These are phyloP conservation scores for Embidobia sp. DNA, from an alignment of 2,888 invertebrate genomes.

Conservation along the genomic window DNA sequence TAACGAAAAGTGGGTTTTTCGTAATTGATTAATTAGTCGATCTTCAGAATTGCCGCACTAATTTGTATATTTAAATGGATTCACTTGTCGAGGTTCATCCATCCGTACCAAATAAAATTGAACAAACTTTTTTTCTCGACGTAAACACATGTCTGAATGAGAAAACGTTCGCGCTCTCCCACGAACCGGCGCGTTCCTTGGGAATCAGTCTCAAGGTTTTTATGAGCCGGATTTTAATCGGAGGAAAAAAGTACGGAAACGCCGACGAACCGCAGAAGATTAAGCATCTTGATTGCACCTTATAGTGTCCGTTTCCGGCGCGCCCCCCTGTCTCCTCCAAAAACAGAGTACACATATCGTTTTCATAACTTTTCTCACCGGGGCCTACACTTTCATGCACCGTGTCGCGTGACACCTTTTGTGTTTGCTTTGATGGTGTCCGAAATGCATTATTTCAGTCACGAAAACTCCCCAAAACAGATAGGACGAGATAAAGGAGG, in stretches of 20 bases:
- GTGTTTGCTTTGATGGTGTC: constrained; percentile 57
- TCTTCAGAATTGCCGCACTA: too few species aligned
- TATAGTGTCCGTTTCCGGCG: constrained; percentile 61
- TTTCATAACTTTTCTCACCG: constrained; percentile 59
- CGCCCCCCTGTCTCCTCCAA: constrained; percentile 13
- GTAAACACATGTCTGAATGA: constrained; percentile 47
- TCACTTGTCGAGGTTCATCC: too few species aligned
- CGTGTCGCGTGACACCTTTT: constrained; percentile 63
- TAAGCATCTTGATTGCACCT: constrained; percentile 61
- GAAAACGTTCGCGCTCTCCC: constrained; percentile 60
- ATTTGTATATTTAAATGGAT: too few species aligned
- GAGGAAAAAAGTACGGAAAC: constrained; percentile 68
- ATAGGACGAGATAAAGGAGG: constrained; percentile 22
- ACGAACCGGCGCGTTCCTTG: constrained; percentile 56
- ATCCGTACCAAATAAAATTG: constrained; percentile 4
- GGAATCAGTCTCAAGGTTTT: constrained; percentile 64
- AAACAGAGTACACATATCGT: constrained; percentile 42
- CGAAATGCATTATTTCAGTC: constrained; percentile 62
- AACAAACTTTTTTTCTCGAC: constrained; percentile 5
- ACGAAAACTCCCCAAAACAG: constrained; percentile 43
- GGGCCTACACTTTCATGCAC: constrained; percentile 54
- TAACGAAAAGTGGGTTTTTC: too few species aligned
- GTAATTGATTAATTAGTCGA: too few species aligned
- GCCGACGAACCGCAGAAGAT: constrained; percentile 60
- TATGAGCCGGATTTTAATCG: constrained; percentile 71